Percentiles rank a stretch among this genome's conserved stretches.
Evolutionary conservation across 1,140 invertebrate genomes (phyloP).

Genomic region (Caenorhabditis brenneri): DNA sequence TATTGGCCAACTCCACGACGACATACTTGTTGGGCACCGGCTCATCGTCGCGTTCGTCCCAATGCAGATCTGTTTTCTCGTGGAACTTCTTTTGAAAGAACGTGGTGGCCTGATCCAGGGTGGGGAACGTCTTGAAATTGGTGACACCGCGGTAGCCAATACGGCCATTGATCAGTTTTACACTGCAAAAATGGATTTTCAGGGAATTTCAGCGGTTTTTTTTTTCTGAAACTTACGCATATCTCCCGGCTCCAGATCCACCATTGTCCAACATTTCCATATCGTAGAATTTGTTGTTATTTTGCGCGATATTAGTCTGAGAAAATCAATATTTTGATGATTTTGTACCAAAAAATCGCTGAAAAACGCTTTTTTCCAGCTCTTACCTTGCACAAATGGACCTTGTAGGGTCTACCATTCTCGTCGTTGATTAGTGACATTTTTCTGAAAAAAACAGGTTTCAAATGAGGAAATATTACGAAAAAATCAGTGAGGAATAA

Average conservation of each 20-base stretch:
- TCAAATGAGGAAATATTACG: not conserved
- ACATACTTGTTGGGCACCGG: not conserved
- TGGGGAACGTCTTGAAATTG: not conserved
- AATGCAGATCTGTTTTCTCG: slow-evolving; percentile 1
- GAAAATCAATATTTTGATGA: no score
- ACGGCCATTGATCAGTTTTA: slow-evolving; percentile 4
- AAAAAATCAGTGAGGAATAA: not conserved
- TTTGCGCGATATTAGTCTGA: slow-evolving; percentile 18
- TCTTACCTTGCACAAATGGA: not conserved
- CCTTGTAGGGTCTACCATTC: slow-evolving; percentile 68
- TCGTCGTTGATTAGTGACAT: slow-evolving; percentile 87
- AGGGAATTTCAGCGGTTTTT: not conserved
- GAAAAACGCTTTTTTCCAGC: no score
- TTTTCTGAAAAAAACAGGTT: not conserved
- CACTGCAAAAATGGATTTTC: not conserved
- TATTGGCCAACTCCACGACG: not conserved
- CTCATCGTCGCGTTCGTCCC: not conserved
- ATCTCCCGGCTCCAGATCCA: not conserved
- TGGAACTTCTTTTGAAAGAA: not conserved
- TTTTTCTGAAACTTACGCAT: not conserved
- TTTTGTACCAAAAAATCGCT: no score
- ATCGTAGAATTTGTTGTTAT: slow-evolving; percentile 39
- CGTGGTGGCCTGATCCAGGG: not conserved
- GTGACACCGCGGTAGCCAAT: slow-evolving; percentile 26
- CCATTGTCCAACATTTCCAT: slow-evolving; percentile 28